Percentiles rank a stretch among this genome's conserved stretches.
These are phyloP conservation scores for Paracanthobrama guichenoti DNA, from an alignment of 2,113 vertebrate genomes.

Conservation along the genomic window DNA sequence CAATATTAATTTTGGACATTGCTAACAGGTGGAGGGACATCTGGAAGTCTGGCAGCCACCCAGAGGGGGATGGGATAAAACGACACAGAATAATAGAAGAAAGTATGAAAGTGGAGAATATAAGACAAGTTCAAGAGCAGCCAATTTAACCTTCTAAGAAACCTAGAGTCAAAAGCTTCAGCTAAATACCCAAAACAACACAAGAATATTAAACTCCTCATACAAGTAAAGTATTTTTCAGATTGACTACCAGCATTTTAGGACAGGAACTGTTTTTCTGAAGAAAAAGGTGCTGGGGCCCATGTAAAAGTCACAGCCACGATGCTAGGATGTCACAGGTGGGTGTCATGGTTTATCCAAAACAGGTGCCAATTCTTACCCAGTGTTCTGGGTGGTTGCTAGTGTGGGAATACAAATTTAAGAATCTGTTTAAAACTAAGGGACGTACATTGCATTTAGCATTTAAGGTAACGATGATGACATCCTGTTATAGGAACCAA, in stretches of 20 bases:
- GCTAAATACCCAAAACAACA: neutral
- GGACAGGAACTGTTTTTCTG: neutral
- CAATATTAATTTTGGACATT: conserved; percentile 8
- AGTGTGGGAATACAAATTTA: too few species aligned
- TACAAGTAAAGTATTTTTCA: neutral
- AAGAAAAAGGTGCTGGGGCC: neutral
- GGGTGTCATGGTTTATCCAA: neutral
- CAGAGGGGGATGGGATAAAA: conserved; percentile 10
- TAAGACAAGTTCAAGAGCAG: neutral
- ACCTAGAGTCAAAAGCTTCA: neutral
- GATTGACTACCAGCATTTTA: neutral
- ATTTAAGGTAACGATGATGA: too few species aligned
- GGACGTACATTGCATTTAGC: too few species aligned
- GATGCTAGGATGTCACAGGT: neutral
- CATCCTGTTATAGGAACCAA: too few species aligned
- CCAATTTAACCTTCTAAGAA: neutral
- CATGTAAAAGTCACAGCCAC: neutral
- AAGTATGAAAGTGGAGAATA: neutral
- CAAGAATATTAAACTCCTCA: neutral
- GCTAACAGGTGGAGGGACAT: conserved; percentile 34
- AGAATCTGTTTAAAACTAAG: too few species aligned
- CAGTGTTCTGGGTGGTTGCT: too few species aligned
- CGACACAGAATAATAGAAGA: neutral
- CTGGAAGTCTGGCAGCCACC: conserved; percentile 36
- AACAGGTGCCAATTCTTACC: neutral